Conservation (phyloP, 2,888 invertebrate species). For the Cistogaster globosa region DNA sequence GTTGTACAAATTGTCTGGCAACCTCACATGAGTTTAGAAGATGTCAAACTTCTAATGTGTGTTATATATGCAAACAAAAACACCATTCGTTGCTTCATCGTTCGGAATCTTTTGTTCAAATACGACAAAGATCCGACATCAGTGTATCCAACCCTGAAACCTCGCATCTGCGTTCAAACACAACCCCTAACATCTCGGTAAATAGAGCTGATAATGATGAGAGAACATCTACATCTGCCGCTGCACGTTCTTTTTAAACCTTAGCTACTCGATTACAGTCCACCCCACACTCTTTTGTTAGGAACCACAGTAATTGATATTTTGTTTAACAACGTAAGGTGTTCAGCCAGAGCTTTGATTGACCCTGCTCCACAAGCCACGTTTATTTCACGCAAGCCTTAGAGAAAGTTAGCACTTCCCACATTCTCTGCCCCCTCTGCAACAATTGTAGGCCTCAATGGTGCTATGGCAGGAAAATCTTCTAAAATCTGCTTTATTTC, state of each 20-base stretch:
- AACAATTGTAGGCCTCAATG: background rate
- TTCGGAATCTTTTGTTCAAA: background rate
- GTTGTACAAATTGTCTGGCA: background rate
- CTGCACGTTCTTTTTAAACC: too few relatives aligned
- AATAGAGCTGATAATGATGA: too few relatives aligned
- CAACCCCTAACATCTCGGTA: background rate
- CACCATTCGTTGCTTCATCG: background rate
- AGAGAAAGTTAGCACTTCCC: background rate
- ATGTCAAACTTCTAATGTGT: background rate
- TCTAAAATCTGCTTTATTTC: background rate
- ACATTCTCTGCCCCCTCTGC: background rate
- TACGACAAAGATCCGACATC: background rate
- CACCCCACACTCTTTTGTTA: too few relatives aligned
- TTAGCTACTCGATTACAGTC: too few relatives aligned
- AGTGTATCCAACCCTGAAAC: background rate
- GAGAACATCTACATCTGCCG: too few relatives aligned
- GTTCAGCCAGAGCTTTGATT: too few relatives aligned
- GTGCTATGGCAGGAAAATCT: background rate
- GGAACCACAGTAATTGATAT: too few relatives aligned
- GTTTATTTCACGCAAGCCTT: too few relatives aligned
- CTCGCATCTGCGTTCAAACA: background rate
- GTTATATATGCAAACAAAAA: background rate
- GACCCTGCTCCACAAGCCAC: background rate
- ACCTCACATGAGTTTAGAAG: background rate
- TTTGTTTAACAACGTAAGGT: too few relatives aligned